These are phyloP conservation scores for Ceratothoa steindachneri DNA, from an alignment of 2,888 invertebrate genomes.

Conservation along the genomic window DNA sequence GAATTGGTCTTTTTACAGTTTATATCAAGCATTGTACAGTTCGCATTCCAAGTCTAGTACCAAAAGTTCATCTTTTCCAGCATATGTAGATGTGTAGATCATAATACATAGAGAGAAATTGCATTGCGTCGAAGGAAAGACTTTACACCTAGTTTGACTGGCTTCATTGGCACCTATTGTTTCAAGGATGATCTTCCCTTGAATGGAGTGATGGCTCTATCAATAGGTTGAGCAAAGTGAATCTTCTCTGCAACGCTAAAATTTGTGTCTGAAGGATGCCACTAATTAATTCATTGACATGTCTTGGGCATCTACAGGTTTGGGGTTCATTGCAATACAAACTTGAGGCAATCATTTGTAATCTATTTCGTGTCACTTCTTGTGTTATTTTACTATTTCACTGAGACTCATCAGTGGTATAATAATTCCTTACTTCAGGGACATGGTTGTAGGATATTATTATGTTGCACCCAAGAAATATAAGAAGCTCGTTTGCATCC, in stretches of 20 bases:
- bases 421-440: conserved; percentile 10
- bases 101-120: conserved; percentile 48
- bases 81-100: conserved; percentile 44
- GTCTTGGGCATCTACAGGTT: neutral
- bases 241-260: neutral
- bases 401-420: neutral
- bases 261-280: neutral
- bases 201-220: neutral
- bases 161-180: conserved; percentile 19
- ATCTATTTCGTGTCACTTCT: conserved; percentile 7
- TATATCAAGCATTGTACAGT: conserved; percentile 48
- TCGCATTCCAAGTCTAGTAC: conserved; percentile 35
- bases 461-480: neutral
- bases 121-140: conserved; percentile 23
- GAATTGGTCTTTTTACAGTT: conserved; percentile 44
- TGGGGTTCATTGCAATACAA: neutral
- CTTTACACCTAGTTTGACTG: conserved; percentile 22
- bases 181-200: conserved; percentile 10
- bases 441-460: conserved; percentile 1
- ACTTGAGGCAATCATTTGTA: neutral
- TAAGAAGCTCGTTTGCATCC: conserved; percentile 4
- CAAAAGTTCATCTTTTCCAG: conserved; percentile 31
- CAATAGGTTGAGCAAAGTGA: neutral
- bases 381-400: neutral
- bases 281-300: neutral